A percentile compares a stretch with the other conserved stretches of the same genome.
These are phyloP conservation scores for Sisor rabdophorus DNA, from an alignment of 2,113 vertebrate genomes.

Conservation along the genomic window DNA sequence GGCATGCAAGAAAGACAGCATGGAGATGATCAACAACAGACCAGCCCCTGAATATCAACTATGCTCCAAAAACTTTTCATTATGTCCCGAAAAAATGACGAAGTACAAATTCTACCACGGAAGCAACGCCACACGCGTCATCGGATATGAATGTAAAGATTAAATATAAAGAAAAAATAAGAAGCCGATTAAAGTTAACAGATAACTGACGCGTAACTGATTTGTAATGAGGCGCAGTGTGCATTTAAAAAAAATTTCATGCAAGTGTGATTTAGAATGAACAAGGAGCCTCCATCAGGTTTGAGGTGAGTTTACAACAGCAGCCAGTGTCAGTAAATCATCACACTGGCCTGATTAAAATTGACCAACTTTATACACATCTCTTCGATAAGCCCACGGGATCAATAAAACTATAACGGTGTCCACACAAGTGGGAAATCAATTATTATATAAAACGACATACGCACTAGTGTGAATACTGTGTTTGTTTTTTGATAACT, in stretches of 20 bases:
- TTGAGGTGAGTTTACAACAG: not conserved
- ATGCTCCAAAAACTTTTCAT: conserved; percentile 17
- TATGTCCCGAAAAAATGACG: not conserved
- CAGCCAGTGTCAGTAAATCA: not conserved
- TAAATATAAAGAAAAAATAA: not conserved
- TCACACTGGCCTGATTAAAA: not conserved
- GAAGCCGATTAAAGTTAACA: not conserved
- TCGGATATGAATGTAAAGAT: not conserved
- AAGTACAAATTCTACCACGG: not conserved
- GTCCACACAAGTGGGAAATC: not conserved
- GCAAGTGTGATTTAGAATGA: conserved; percentile 11
- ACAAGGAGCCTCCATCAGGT: not conserved
- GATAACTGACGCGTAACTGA: no score
- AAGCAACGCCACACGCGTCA: not conserved
- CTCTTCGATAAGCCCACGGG: not conserved
- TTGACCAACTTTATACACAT: not conserved
- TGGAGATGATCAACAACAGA: conserved; percentile 12
- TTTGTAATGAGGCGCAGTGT: not conserved
- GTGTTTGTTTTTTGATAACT: not conserved
- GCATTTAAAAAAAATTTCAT: not conserved
- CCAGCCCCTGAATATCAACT: not conserved
- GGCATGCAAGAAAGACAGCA: conserved; percentile 1
- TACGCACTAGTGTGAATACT: not conserved
- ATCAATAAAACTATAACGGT: not conserved
- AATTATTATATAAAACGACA: not conserved